Base-by-base conservation (phyloP, 35 echinoderm and acorn worm species). In the Stichopus chloronotus region DNA sequence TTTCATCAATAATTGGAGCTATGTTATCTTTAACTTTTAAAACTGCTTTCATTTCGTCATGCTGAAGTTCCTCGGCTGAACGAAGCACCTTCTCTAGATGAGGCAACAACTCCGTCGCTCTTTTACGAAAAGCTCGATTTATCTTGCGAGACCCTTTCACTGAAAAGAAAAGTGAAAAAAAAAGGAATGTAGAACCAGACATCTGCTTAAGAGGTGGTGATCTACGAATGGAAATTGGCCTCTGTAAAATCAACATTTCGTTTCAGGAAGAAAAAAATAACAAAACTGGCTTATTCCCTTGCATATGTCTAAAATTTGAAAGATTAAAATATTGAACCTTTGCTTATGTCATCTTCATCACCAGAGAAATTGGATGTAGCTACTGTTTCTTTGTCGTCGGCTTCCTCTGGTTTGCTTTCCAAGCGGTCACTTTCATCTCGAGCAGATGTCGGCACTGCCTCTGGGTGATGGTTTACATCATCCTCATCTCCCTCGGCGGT, bases 61-160 rank as follows among this genome's bases (percentile, higher is more conserved):
- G 82, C 13, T 94, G 84, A 4, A 94, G 52, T 60, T 94, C 92
- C 78, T 78, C 83, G 2, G 92, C 92, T 58, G 92, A 56, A 59
- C 24, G n/a, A 20, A 94, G 60, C 7, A 94, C 92, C 23, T 87
- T 78, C 0, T 94, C 82, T 56, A 94, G 84, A 55, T 94, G 92
- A 10, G 84, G 52, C 57, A 87, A 74, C 72, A 94, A 78, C 56
- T n/a, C 63, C 13, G 74, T 72, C 12, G 63, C 82, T 56, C 84
- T 87, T 61, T 94, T 77, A 1, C 86, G 83, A 60, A 94, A 94
- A 58, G 92, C 92, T 11, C 60, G 24, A 14, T 88, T 58, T 8
- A 94, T 84, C 59, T 94, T 94, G 5, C 85, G 84, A 10, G 84
- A 65, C 7, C 92, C 92, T 78, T 72, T 94, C 5, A 94, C 92